phyloP scores from a whole-genome alignment of 2,888 invertebrate genomes.

The Rhingia rostrata region DNA sequence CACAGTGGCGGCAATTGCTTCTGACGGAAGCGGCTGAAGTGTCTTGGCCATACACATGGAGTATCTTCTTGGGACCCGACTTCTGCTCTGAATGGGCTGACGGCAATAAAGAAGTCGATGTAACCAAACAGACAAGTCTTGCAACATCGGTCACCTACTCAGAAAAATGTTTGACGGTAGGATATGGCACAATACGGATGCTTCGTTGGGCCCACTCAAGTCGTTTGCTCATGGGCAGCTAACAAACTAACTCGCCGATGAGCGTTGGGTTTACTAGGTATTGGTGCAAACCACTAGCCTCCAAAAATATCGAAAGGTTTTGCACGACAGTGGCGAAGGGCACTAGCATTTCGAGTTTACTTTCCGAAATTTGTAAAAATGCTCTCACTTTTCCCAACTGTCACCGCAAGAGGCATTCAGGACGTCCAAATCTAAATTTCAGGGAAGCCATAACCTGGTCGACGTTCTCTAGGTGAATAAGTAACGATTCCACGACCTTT shows the following conservation, averaged over 20 bases:
- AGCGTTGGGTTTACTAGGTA: too few species aligned
- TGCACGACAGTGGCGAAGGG: background rate
- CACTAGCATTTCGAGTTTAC: background rate
- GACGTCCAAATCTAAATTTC: conserved; percentile 12
- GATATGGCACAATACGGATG: background rate
- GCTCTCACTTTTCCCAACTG: conserved; percentile 46
- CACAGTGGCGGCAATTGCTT: conserved; percentile 36
- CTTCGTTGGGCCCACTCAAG: background rate
- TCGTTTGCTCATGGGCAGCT: background rate
- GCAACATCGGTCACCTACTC: too few species aligned
- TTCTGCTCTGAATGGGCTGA: too few species aligned
- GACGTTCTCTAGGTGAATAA: conserved; percentile 70
- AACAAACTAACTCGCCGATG: background rate
- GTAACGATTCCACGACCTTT: conserved; percentile 59
- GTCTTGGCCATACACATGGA: too few species aligned
- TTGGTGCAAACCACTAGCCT: too few species aligned
- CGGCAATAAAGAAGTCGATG: too few species aligned
- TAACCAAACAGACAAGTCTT: too few species aligned
- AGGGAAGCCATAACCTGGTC: conserved; percentile 54
- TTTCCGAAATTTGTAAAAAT: background rate
- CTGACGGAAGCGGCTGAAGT: background rate
- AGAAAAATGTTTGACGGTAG: background rate
- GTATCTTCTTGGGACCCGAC: too few species aligned
- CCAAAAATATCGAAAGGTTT: background rate
- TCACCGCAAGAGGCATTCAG: conserved; percentile 68